Base-by-base conservation (phyloP, 2,797 vertebrate species). In the Gambusia yucatana region DNA sequence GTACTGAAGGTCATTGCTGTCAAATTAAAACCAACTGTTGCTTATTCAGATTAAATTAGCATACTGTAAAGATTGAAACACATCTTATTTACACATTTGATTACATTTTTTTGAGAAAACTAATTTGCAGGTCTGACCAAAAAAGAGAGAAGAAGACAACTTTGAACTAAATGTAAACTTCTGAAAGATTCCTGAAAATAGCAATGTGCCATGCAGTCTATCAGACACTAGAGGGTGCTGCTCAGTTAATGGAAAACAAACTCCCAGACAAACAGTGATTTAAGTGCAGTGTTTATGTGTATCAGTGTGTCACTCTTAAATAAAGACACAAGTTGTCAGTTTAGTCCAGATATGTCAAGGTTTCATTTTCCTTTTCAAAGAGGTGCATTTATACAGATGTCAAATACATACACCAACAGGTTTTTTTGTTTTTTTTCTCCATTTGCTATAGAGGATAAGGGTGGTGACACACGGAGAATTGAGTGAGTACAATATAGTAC, bases 381-480 rank as follows among this genome's bases (percentile, higher is more conserved):
- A 93, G 91, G 91, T 94, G 94, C 92, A 92, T 90, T 93, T 94
- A 92, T 95, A 95, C 93, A 95, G 93, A 93, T 93, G 93, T 94
- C 94, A 94, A 93, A 95, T 92, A 95, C 95, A 93, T 91, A 96
- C 94, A 92, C 92, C 91, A 72, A 93, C 89, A 92, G 89, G 92
- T 86, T 87, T 87, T 93, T 30, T 28, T 63, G 86, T 87, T 87
- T 93, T 30, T 63, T 39, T 44, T 44, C 92, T 90, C 90, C 89
- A 84, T 93, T 44, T 90, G 91, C 94, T 94, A 92, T 92, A 93
- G 84, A 91, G 89, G 90, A 91, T 84, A 88, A 57, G 79, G 89
- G 65, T 82, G 81, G 86, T 91, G 93, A 91, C 91, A 95, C 94
- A 92, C 81, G 78, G 89, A 90, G 90, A 89, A 87, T 91, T 86